Evolutionary conservation across 2,888 invertebrate species (phyloP), one percentile per base, ranked within the genome.

Genomic region (Phengaris arion): DNA sequence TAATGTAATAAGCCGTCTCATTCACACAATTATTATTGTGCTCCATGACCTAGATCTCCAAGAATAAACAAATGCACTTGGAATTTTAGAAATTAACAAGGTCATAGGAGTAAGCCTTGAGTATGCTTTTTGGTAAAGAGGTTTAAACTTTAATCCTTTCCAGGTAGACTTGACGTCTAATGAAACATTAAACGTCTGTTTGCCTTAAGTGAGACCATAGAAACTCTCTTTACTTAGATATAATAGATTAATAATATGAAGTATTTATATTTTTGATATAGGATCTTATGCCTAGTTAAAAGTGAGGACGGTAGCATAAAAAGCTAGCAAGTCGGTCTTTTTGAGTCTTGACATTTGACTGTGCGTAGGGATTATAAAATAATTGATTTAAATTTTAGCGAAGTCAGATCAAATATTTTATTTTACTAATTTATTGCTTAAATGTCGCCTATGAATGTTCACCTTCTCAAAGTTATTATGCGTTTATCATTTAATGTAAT

Each of bases 291-390:
- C 13, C 52, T 64, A 64, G 59, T 64, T 64, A 57, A 9, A 64
- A 64, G 64, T 35, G 12, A 64, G 64, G 64, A 64, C 64, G 64
- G 64, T 64, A 64, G 64, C 64, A 45, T 64, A 64, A 64, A 35
- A 59, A 64, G 35, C 64, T 45, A 64, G 35, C 35, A 13, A 64
- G 64, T 64, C 64, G 64, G 52, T 52, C 52, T 9, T 64, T 64
- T 64, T 64, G 64, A 64, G 64, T 64, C 64, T 6, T 64, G 35
- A 35, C 64, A 35, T 35, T 35, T 6, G 64, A 64, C 64, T 64
- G 64, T 10, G 12, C 7, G 8, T 57, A 64, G 5, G 22, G 10
- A 10, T 9, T 22, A 22, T 35, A 35, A 35, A 35, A 35, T 35
- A 35, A 3, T 35, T 35, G 35, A 35, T 35, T 35, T 35, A 2